Evolutionary conservation across 1,140 invertebrate species (phyloP), one percentile per base, ranked within the genome.

Genomic region (Cryptotermes secundus): DNA sequence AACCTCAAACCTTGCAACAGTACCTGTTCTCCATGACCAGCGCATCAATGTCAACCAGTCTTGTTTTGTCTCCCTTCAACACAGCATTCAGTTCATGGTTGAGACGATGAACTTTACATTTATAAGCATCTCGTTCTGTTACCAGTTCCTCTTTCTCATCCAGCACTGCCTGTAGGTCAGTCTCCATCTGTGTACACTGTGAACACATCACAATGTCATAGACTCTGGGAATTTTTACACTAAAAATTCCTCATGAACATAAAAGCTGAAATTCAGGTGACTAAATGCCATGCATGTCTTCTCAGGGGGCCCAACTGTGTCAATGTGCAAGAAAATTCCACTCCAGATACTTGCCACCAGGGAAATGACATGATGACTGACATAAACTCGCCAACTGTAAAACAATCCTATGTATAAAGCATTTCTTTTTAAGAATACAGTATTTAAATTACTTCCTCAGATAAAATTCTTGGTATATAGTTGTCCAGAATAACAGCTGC

Each of bases 131-230:
- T 85, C 96, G 90, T 88, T 97, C 96, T 24, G 92, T 94, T 34
- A 95, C 93, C 34, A 96, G 88, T 87, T 97, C 96, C 87, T 97
- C 95, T 89, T 97, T 97, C 88, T 97, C 96, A 91, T 97, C 96
- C 53, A 97, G 89, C 34, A 96, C 92, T 79, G 91, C 90, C 87
- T 96, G 93, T 34, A 97, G 90, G 90, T 97, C 96, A 38, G 93
- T 88, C 89, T 95, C 92, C 45, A 96, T 88, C 88, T 95, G 93
- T 84, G 91, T 89, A 88, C 92, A 90, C 91, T 95, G 87, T 36
- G 89, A 87, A 86, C 36, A 82, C 34, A 45, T 2, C 45, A 84
- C 65, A 36, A 59, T 19, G n/a, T n/a, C n/a, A n/a, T n/a, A n/a
- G n/a, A n/a, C n/a, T n/a, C 12, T 24, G 19, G 12, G 24, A n/a